Evolutionary conservation across 2,113 vertebrate species (phyloP), one percentile per base, ranked within the genome.

Genomic region (Pantherophis guttatus): DNA sequence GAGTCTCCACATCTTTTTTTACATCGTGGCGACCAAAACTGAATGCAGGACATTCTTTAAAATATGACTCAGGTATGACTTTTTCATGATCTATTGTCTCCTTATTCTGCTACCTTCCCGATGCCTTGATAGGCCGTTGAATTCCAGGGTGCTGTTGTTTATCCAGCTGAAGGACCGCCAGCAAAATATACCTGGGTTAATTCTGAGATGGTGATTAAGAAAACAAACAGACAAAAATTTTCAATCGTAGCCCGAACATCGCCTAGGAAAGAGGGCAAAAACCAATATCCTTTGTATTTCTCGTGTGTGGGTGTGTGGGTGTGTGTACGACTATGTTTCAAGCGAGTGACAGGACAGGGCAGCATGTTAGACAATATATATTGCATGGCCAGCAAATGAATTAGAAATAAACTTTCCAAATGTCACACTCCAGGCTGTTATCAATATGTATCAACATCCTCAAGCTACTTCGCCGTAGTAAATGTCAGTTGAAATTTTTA

Each of bases 381-480:
- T 95, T 97, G 96, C 96, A 94, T 96, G 93, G 95, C 96, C 94
- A 93, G 75, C 93, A 93, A 97, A 95, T 95, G 95, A 97, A 97
- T 97, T 95, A 97, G 96, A 95, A 95, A 94, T 96, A 97, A 97
- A 97, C 95, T 98, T 98, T 97, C 89, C 54, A 97, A 98, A 97
- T 98, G 97, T 96, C 97, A 98, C 94, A 92, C 95, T 96, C 94
- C 95, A 96, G 96, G 96, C 96, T 97, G 94, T 97, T 97, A 97
- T 97, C 97, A 96, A 96, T 97, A 97, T 97, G 96, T 97, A 97
- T 97, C 97, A 97, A 97, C 95, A 97, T 98, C 96, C 96, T 97
- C 93, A 81, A 97, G 97, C 96, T 97, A 95, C 95, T 95, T 62
- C 52, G 94, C 92, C 54, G 94, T 94, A 96, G 97, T 97, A 98